Conservation (phyloP, 2,113 vertebrate genomes). For the Scomber colias region DNA sequence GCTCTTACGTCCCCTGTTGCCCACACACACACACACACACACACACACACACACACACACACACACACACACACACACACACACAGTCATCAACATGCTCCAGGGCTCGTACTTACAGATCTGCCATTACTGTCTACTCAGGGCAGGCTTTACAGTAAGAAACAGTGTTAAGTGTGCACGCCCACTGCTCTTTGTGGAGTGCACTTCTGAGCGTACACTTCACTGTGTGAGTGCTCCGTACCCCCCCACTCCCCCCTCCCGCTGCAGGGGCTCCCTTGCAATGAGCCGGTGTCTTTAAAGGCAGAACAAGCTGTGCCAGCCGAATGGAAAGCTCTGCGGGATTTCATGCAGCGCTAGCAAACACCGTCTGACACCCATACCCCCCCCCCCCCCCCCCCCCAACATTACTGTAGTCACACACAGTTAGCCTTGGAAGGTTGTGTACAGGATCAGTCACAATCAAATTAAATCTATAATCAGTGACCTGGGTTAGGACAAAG, state of each 20-base stretch:
- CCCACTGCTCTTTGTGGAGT: slow-evolving; percentile 40
- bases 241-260: slow-evolving; percentile 14
- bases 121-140: slow-evolving; percentile 28
- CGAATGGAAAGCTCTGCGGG: slow-evolving; percentile 42
- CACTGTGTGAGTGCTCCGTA: slow-evolving; percentile 48
- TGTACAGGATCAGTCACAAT: not conserved
- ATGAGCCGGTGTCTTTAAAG: slow-evolving; percentile 40
- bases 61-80: slow-evolving; percentile 17
- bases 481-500: too few relatives aligned
- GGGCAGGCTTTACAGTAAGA: slow-evolving; percentile 41
- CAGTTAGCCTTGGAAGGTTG: not conserved
- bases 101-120: slow-evolving; percentile 30
- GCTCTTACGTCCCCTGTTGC: slow-evolving; percentile 5
- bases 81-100: not conserved
- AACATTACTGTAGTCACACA: not conserved
- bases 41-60: slow-evolving; percentile 22
- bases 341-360: slow-evolving; percentile 1
- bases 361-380: slow-evolving; percentile 8
- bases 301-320: slow-evolving; percentile 44
- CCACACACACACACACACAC: slow-evolving; percentile 18
- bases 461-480: not conserved
- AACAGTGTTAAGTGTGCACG: slow-evolving; percentile 27
- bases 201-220: slow-evolving; percentile 51
- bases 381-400: not conserved
- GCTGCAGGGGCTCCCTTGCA: slow-evolving; percentile 36